A percentile compares a stretch with the other conserved stretches of the same genome.
Evolutionary conservation across 2,113 vertebrate genomes (phyloP).

Genomic region (Colinus virginianus): DNA sequence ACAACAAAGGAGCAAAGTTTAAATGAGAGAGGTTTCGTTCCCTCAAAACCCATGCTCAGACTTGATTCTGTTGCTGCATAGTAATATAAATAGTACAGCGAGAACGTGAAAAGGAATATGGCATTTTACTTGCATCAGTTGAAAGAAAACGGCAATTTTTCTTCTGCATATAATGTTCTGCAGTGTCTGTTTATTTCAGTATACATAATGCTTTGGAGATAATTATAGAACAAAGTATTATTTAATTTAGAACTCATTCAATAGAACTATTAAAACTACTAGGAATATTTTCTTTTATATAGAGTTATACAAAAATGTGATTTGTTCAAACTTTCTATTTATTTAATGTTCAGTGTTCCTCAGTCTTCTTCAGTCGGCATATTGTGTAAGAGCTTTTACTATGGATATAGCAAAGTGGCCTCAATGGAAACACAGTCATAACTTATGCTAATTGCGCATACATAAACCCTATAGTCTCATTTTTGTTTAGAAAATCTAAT

Average conservation of each 20-base stretch:
- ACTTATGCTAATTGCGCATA: neutral
- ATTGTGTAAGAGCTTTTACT: neutral
- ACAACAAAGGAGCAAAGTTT: neutral
- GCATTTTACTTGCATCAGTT: neutral
- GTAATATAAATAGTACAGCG: neutral
- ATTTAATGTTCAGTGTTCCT: neutral
- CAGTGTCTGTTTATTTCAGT: neutral
- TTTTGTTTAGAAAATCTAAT: rapidly evolving
- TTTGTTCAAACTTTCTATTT: neutral
- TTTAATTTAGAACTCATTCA: neutral
- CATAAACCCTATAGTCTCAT: neutral
- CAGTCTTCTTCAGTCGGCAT: neutral
- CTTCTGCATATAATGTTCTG: neutral
- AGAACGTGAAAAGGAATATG: neutral
- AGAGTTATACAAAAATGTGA: neutral
- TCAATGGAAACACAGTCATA: neutral
- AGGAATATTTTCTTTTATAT: neutral
- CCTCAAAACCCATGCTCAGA: neutral
- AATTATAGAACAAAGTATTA: neutral
- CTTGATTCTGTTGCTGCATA: neutral
- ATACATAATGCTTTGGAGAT: neutral
- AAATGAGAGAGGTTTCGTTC: neutral
- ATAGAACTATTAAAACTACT: neutral
- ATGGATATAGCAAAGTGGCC: neutral
- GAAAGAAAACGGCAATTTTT: neutral